Evolutionary conservation across 2,888 invertebrate genomes (phyloP).

Genomic region (Oscheius onirici): DNA sequence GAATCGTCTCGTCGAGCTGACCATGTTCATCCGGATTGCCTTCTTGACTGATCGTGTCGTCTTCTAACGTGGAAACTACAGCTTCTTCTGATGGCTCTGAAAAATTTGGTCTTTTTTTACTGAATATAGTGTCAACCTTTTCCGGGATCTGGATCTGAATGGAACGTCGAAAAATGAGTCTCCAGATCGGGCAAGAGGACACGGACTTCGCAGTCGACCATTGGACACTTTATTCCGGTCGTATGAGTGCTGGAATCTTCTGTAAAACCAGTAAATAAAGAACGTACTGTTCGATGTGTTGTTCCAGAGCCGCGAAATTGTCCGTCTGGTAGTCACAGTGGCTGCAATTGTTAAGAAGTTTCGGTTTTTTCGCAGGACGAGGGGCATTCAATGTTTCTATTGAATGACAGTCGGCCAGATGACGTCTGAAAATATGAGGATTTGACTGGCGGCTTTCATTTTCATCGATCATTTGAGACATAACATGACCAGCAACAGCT

Average conservation of each 20-base stretch:
- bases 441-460: too few species aligned
- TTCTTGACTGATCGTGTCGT: neutral
- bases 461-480: too few species aligned
- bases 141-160: neutral
- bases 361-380: neutral
- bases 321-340: slow-evolving; percentile 35
- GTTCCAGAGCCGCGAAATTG: slow-evolving; percentile 31
- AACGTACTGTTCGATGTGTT: slow-evolving; percentile 36
- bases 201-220: slow-evolving; percentile 3
- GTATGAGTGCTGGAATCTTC: slow-evolving; percentile 27
- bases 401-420: slow-evolving; percentile 18
- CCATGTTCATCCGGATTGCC: neutral
- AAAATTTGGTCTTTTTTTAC: neutral
- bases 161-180: neutral
- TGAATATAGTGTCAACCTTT: neutral
- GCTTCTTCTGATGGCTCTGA: neutral
- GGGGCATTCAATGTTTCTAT: neutral
- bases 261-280: neutral
- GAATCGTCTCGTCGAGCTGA: neutral
- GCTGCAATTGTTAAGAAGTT: slow-evolving; percentile 26
- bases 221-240: slow-evolving; percentile 25
- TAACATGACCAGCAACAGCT: too few species aligned
- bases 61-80: neutral
- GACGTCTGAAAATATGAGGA: slow-evolving; percentile 1
- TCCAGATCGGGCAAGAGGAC: slow-evolving; percentile 13